These are phyloP conservation scores for Shargacucullia verbasci DNA, from an alignment of 2,888 invertebrate genomes.

Conservation along the genomic window DNA sequence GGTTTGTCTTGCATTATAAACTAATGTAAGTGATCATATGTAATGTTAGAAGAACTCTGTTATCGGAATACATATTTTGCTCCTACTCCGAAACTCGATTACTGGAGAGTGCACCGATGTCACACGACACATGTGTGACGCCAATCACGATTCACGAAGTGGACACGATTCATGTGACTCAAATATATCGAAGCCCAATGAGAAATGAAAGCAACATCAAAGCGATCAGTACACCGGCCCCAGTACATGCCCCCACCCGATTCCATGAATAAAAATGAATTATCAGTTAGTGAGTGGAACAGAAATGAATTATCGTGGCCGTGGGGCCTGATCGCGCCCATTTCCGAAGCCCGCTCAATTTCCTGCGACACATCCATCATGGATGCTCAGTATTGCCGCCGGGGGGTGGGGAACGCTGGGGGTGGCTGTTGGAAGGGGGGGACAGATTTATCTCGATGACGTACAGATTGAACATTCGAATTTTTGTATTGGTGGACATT, in stretches of 20 bases:
- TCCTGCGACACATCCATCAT: conserved; percentile 66
- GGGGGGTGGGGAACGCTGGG: not conserved
- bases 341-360: conserved; percentile 64
- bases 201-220: conserved; percentile 18
- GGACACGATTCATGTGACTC: not conserved
- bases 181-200: conserved; percentile 7
- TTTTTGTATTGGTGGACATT: conserved; percentile 41
- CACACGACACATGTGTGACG: not conserved
- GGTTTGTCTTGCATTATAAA: not conserved
- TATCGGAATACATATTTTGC: too few species aligned
- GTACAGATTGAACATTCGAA: conserved; percentile 52
- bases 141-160: not conserved
- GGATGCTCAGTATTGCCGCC: conserved; percentile 29
- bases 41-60: not conserved
- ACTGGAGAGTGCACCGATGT: too few species aligned
- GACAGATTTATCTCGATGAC: conserved; percentile 46
- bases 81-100: too few species aligned
- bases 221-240: conserved; percentile 13
- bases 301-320: conserved; percentile 55
- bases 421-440: too few species aligned
- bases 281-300: conserved; percentile 45
- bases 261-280: conserved; percentile 59
- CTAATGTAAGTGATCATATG: not conserved
- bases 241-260: not conserved
- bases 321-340: conserved; percentile 48